A percentile compares a stretch with the other conserved stretches of the same genome.
These are phyloP conservation scores for Cybosia mesomella DNA, from an alignment of 2,888 invertebrate species.

Conservation along the genomic window DNA sequence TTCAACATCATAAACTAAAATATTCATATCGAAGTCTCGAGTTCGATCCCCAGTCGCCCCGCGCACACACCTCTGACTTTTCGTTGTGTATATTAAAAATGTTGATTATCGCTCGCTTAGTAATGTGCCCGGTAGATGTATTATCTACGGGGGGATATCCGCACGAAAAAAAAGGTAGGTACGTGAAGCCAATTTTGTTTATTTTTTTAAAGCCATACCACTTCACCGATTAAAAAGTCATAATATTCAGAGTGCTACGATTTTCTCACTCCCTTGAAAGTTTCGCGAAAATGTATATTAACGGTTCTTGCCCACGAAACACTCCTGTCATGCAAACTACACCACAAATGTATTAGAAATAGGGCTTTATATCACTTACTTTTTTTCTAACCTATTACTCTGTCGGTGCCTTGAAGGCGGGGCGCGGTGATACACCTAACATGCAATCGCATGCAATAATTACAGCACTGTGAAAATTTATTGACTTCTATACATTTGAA, in stretches of 20 bases:
- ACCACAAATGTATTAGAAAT: constrained; percentile 16
- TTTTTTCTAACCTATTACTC: constrained; percentile 16
- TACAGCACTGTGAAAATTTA: constrained; percentile 35
- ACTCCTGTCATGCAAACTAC: not conserved
- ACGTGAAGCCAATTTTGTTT: not conserved
- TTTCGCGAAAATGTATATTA: constrained; percentile 24
- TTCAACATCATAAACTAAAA: too few relatives aligned
- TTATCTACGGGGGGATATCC: too few relatives aligned
- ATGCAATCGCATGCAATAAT: constrained; percentile 44
- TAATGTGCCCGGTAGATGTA: too few relatives aligned
- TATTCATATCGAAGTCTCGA: too few relatives aligned
- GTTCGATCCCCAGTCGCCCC: too few relatives aligned
- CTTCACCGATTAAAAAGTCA: constrained; percentile 20
- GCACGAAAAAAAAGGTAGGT: not conserved
- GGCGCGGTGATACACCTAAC: constrained; percentile 44
- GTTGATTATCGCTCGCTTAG: too few relatives aligned
- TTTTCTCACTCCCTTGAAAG: constrained; percentile 19
- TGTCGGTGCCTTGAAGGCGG: constrained; percentile 42
- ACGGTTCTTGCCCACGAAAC: constrained; percentile 17
- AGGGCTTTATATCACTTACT: constrained; percentile 17
- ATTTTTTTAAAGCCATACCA: constrained; percentile 3
- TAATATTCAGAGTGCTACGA: constrained; percentile 13
- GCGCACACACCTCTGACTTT: too few relatives aligned
- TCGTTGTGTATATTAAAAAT: too few relatives aligned
- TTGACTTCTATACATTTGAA: constrained; percentile 28